Base-by-base conservation (phyloP, 2,888 invertebrate species). In the Dendrolimus houi region DNA sequence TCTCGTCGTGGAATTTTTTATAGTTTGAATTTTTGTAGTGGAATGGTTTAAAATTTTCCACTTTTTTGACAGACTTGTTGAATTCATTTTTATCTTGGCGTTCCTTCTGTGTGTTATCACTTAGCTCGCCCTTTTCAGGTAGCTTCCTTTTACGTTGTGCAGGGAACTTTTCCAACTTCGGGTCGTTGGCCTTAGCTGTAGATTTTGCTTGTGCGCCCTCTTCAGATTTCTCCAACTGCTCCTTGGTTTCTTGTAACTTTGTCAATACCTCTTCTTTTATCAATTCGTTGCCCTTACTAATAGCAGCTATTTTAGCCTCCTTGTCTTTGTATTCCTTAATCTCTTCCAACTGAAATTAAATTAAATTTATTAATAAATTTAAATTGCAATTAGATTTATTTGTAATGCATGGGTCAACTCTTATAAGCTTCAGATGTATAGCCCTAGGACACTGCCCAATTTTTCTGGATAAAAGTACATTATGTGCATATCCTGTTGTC, bases 251-350 rank as follows among this genome's bases (percentile, higher is more conserved):
- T 61, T 81, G 75, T 12, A 85, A 59, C 64, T 81, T 80, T 1
- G 62, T 42, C 6, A 87, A 72, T 9, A 85, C 83, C 61, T 85
- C 85, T 0, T 64, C 59, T 62, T 81, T 76, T 52, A 86, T 81
- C 52, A 85, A 60, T 54, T 83, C 82, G 63, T 83, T 75, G 14
- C 79, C 83, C 60, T 77, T 73, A 13, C 79, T 72, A 47, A 85
- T 66, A 1, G 81, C 86, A 1, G 74, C 68, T 57, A 85, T 75
- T 70, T 81, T 85, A 2, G 83, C 85, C 67, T 85, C 81, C 58
- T 81, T 83, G 12, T 82, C 77, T 66, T 79, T 82, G 60, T 70
- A 79, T 56, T 78, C 79, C 59, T 75, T 79, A 12, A 85, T 68
- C 67, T 87, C 85, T 59, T 83, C 76, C 59, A 74, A 69, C 85